Percentiles rank a stretch among this genome's conserved stretches.
Evolutionary conservation across 2,113 vertebrate genomes (phyloP).

Genomic region (Tonatia bakeri): DNA sequence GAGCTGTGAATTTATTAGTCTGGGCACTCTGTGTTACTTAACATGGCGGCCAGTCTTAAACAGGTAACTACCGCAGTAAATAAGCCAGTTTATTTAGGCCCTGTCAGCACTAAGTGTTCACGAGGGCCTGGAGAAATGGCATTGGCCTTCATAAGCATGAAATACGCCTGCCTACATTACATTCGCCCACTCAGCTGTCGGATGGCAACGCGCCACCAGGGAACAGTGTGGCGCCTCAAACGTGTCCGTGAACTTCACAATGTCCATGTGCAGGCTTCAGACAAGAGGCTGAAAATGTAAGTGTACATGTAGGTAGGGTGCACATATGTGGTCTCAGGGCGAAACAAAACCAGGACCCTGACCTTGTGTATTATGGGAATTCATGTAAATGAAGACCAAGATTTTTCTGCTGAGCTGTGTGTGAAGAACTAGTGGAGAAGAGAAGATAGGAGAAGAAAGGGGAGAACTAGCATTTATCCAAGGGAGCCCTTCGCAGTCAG

Average conservation of each 20-base stretch:
- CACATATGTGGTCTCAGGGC: neutral
- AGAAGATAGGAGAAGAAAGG: too few relatives aligned
- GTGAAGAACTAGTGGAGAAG: neutral
- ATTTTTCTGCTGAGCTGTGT: neutral
- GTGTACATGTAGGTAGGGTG: fast-evolving
- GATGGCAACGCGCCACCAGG: neutral
- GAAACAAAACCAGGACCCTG: neutral
- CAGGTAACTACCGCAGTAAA: constrained; percentile 82
- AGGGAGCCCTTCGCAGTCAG: neutral
- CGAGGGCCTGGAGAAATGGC: neutral
- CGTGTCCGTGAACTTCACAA: neutral
- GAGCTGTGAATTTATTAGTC: constrained; percentile 88
- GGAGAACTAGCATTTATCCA: too few relatives aligned
- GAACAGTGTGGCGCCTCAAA: neutral
- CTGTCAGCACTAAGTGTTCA: constrained; percentile 71
- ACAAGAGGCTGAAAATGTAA: fast-evolving
- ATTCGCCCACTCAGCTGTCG: neutral
- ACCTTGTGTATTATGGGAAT: neutral
- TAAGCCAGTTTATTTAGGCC: constrained; percentile 81
- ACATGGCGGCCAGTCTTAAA: constrained; percentile 89
- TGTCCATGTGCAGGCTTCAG: neutral
- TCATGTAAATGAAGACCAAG: neutral
- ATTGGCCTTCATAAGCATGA: constrained; percentile 24
- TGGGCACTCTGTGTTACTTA: constrained; percentile 89
- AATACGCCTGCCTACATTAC: neutral